A percentile compares a stretch with the other conserved stretches of the same genome.
These are phyloP conservation scores for Linepithema humile DNA, from an alignment of 1,140 invertebrate species.

Conservation along the genomic window DNA sequence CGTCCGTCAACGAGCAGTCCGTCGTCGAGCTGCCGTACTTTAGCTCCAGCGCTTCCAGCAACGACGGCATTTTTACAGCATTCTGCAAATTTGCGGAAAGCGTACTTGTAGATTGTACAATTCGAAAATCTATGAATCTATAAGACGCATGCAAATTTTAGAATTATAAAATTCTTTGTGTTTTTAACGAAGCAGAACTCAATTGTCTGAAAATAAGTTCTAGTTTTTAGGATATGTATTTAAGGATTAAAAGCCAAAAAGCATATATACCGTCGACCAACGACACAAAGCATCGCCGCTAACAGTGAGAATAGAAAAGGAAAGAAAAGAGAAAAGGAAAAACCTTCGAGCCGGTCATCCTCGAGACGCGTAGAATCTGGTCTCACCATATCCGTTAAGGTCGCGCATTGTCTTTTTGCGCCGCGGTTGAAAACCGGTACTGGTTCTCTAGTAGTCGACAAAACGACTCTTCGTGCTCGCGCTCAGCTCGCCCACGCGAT, in stretches of 20 bases:
- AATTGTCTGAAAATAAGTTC: background rate
- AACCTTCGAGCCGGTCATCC: conserved; percentile 41
- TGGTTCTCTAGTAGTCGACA: conserved; percentile 45
- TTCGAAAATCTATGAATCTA: background rate
- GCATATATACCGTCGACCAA: background rate
- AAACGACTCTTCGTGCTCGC: conserved; percentile 56
- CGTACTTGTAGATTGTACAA: background rate
- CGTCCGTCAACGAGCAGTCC: conserved; percentile 85
- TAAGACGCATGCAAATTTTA: background rate
- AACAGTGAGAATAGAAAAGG: background rate
- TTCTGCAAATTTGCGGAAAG: conserved; percentile 71
- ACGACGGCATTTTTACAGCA: conserved; percentile 89
- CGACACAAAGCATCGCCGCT: no score
- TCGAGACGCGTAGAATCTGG: conserved; percentile 70
- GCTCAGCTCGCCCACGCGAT: conserved; percentile 61
- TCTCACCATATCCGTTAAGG: conserved; percentile 78
- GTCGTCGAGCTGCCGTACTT: conserved; percentile 89
- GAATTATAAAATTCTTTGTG: no score
- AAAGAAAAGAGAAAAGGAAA: conserved; percentile 17
- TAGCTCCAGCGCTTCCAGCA: conserved; percentile 92
- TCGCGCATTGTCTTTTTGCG: conserved; percentile 76
- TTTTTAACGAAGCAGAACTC: no score
- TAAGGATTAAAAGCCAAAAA: background rate
- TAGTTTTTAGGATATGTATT: background rate
- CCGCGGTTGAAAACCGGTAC: conserved; percentile 69